Percentiles rank a stretch among this genome's conserved stretches.
Evolutionary conservation across 2,797 vertebrate species (phyloP).

Genomic region (Luscinia luscinia): DNA sequence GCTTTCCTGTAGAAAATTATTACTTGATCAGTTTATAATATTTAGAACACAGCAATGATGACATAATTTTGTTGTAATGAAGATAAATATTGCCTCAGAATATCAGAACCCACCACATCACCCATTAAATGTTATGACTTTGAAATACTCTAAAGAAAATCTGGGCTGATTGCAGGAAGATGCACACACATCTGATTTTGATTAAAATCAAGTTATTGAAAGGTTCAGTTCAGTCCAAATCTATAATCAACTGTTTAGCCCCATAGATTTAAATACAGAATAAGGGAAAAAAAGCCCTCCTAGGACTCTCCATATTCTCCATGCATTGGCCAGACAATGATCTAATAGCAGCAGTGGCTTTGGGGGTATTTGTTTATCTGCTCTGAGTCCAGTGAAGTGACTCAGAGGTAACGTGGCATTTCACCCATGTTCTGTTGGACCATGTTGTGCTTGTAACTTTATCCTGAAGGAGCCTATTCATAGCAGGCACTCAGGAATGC

Average conservation of each 20-base stretch:
- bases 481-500: slow-evolving; percentile 15
- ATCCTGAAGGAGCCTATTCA: slow-evolving; percentile 11
- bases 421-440: not conserved
- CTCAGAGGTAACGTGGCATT: slow-evolving; percentile 33
- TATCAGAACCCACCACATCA: not conserved
- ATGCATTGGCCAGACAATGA: slow-evolving; percentile 64
- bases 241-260: slow-evolving; percentile 43
- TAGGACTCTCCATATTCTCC: slow-evolving; percentile 38
- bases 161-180: slow-evolving; percentile 2
- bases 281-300: not conserved
- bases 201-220: slow-evolving; percentile 60
- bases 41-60: not conserved
- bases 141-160: slow-evolving; percentile 20
- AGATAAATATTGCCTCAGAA: slow-evolving; percentile 5
- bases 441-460: not conserved
- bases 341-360: slow-evolving; percentile 61
- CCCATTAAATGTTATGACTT: not conserved
- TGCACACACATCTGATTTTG: slow-evolving; percentile 19
- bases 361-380: slow-evolving; percentile 34
- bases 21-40: slow-evolving; percentile 7
- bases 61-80: slow-evolving; percentile 26
- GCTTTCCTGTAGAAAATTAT: slow-evolving; percentile 5
- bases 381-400: slow-evolving; percentile 32
- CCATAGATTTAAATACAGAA: slow-evolving; percentile 26
- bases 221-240: slow-evolving; percentile 49